Conservation (phyloP, 2,797 vertebrate species). For the Myoxocephalus aenaeus region DNA sequence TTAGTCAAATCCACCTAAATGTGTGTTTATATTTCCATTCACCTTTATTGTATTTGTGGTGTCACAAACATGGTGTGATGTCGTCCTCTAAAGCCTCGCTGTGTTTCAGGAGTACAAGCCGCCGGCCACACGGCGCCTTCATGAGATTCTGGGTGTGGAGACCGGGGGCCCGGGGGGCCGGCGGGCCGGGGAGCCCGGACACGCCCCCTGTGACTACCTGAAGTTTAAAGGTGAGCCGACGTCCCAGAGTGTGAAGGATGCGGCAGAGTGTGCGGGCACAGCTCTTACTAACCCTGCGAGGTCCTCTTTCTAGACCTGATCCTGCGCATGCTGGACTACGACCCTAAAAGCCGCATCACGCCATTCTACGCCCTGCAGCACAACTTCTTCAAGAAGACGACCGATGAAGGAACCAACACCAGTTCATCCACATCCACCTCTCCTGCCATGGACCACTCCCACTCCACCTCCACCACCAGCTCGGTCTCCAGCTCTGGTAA, state of each 20-base stretch:
- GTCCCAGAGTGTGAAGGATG: too few relatives aligned
- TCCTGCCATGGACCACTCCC: constrained; percentile 94
- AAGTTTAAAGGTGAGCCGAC: constrained; percentile 89
- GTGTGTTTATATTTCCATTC: not conserved
- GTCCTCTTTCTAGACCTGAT: constrained; percentile 87
- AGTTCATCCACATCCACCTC: constrained; percentile 96
- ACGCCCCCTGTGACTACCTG: constrained; percentile 95
- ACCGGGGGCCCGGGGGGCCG: constrained; percentile 93
- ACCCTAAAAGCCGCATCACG: constrained; percentile 95
- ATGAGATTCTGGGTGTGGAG: constrained; percentile 95
- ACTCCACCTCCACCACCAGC: constrained; percentile 95
- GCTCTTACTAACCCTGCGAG: not conserved
- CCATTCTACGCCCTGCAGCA: constrained; percentile 97
- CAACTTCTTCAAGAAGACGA: constrained; percentile 97
- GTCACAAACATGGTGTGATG: not conserved
- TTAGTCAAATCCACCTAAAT: not conserved
- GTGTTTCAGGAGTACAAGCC: constrained; percentile 91
- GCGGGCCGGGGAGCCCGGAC: constrained; percentile 93
- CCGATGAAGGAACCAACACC: constrained; percentile 96
- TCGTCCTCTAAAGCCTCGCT: too few relatives aligned
- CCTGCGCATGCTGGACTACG: constrained; percentile 96
- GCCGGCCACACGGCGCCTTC: constrained; percentile 92
- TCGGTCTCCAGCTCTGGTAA: constrained; percentile 95
- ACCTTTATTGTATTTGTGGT: too few relatives aligned
- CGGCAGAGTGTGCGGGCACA: too few relatives aligned